Evolutionary conservation across 2,888 invertebrate species (phyloP).

Genomic region (Macrosoma leucophasiata): DNA sequence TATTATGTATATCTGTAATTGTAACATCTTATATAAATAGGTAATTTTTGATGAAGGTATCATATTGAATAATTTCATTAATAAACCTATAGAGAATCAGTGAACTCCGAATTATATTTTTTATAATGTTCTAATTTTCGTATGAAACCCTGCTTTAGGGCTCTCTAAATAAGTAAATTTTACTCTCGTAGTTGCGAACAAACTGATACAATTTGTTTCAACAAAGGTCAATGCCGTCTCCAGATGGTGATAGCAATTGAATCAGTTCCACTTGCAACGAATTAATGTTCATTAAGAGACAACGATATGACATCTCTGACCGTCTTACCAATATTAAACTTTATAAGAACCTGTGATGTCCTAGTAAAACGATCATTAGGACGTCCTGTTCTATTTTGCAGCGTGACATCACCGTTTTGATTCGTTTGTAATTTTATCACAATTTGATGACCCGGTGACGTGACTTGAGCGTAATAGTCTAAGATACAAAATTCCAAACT

Average conservation of each 20-base stretch:
- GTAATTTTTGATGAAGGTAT: too few relatives aligned
- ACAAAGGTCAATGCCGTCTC: slow-evolving; percentile 65
- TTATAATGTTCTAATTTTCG: too few relatives aligned
- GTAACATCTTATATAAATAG: too few relatives aligned
- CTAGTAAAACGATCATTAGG: slow-evolving; percentile 38
- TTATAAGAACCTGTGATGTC: slow-evolving; percentile 33
- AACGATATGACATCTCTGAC: slow-evolving; percentile 46
- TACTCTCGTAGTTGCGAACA: too few relatives aligned
- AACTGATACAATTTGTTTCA: slow-evolving; percentile 47
- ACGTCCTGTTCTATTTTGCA: slow-evolving; percentile 39
- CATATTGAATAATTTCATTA: too few relatives aligned
- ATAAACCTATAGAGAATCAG: too few relatives aligned
- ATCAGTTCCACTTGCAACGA: slow-evolving; percentile 73
- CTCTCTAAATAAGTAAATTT: too few relatives aligned
- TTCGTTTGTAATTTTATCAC: slow-evolving; percentile 37
- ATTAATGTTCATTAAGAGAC: slow-evolving; percentile 65
- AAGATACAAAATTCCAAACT: too few relatives aligned
- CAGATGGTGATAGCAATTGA: slow-evolving; percentile 69
- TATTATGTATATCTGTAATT: too few relatives aligned
- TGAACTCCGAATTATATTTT: too few relatives aligned
- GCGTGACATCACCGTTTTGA: slow-evolving; percentile 46
- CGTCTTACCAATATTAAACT: slow-evolving; percentile 36
- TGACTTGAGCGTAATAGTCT: too few relatives aligned
- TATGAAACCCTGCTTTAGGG: too few relatives aligned
- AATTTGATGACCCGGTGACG: slow-evolving; percentile 31